A percentile compares a stretch with the other conserved stretches of the same genome.
These are phyloP conservation scores for Zygogramma bicolorata DNA, from an alignment of 2,888 invertebrate species.

Conservation along the genomic window DNA sequence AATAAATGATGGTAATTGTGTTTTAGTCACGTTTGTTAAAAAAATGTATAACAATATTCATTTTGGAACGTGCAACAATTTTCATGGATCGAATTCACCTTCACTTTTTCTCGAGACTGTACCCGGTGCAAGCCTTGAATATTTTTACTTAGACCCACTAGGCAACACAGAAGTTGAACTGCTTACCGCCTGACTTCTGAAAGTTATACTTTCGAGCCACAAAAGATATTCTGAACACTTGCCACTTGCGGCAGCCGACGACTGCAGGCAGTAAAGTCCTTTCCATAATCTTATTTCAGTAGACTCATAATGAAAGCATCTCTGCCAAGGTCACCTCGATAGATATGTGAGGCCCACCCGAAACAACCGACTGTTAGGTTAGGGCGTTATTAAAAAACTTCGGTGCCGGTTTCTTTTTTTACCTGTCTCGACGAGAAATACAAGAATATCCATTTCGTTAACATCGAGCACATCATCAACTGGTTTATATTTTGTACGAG, in stretches of 20 bases:
- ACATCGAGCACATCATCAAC: neutral
- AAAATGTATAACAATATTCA: neutral
- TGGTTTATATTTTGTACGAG: neutral
- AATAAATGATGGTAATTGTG: neutral
- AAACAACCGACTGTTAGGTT: neutral
- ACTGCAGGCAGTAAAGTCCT: slow-evolving; percentile 1
- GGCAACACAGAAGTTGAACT: neutral
- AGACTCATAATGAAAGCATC: neutral
- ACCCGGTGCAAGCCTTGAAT: neutral
- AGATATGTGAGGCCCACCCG: slow-evolving; percentile 1
- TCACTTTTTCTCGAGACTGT: neutral
- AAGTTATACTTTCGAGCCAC: neutral
- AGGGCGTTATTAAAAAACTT: neutral
- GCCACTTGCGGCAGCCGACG: neutral
- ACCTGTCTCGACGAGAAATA: neutral
- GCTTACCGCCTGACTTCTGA: neutral
- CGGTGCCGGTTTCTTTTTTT: neutral
- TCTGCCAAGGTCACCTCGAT: slow-evolving; percentile 1
- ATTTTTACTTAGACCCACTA: slow-evolving; percentile 9
- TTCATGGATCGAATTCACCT: neutral
- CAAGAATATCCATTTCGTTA: neutral
- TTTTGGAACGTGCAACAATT: neutral
- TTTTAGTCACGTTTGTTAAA: neutral
- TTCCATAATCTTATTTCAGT: slow-evolving; percentile 2
- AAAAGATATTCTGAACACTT: neutral